phyloP scores from a whole-genome alignment of 2,797 vertebrate genomes.

The Tokudaia muenninki region DNA sequence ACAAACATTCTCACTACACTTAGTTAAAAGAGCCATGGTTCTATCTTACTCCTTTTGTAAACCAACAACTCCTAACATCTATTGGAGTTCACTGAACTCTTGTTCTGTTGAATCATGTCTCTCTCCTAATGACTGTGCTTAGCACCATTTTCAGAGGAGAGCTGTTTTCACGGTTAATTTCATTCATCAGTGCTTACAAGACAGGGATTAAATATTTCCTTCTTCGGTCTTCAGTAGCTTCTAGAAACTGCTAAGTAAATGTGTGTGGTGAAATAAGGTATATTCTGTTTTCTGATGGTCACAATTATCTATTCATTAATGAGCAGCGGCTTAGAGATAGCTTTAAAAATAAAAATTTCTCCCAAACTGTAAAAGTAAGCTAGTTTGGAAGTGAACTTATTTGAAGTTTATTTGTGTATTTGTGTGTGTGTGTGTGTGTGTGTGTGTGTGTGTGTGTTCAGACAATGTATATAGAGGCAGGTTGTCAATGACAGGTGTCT shows the following conservation, averaged over 20 bases:
- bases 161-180: background rate
- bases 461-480: background rate
- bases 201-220: background rate
- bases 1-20: background rate
- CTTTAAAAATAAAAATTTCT: background rate
- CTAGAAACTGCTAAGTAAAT: background rate
- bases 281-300: background rate
- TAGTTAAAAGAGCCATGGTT: background rate
- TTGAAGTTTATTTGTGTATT: background rate
- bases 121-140: background rate
- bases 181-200: background rate
- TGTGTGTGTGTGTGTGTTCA: background rate
- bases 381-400: background rate
- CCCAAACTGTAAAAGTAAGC: background rate
- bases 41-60: background rate
- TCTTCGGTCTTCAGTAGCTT: background rate
- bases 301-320: background rate
- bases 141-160: background rate
- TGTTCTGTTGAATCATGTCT: background rate
- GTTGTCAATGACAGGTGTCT: background rate
- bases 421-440: background rate
- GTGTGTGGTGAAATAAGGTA: background rate
- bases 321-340: background rate
- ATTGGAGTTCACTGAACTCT: no score
- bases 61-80: background rate